Percentiles rank a stretch among this genome's conserved stretches.
Evolutionary conservation across 2,113 vertebrate genomes (phyloP).

Genomic region (Aphelocoma coerulescens): DNA sequence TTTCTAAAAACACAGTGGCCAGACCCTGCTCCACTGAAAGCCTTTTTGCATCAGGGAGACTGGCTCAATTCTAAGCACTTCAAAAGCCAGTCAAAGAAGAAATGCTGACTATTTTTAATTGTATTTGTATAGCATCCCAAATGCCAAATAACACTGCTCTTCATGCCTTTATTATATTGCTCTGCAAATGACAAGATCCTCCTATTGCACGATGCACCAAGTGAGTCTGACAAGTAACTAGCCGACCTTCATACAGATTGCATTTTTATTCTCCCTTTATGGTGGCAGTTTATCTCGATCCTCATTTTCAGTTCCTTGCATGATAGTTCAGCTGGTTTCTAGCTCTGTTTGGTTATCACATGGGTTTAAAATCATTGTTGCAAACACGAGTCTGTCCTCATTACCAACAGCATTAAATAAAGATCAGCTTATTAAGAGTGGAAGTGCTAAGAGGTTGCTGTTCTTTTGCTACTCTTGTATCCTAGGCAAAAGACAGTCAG

Average conservation of each 20-base stretch:
- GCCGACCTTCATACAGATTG: background rate
- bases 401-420: slow-evolving; percentile 25
- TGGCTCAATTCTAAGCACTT: background rate
- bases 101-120: background rate
- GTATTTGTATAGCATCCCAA: background rate
- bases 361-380: slow-evolving; percentile 52
- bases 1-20: background rate
- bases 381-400: background rate
- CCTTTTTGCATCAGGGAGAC: background rate
- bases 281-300: slow-evolving; percentile 17
- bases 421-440: background rate
- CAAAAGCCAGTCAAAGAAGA: background rate
- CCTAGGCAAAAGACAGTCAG: background rate
- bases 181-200: background rate
- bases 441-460: background rate
- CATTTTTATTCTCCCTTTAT: slow-evolving; percentile 25
- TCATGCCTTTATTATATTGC: background rate
- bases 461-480: background rate
- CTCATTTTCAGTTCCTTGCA: slow-evolving; percentile 31
- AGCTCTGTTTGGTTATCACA: slow-evolving; percentile 17
- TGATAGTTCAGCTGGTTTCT: background rate
- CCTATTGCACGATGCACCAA: background rate
- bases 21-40: background rate
- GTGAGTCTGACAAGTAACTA: slow-evolving; percentile 33
- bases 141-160: background rate